Evolutionary conservation across 2,797 vertebrate genomes (phyloP).

Genomic region (Poliocrania exsul): DNA sequence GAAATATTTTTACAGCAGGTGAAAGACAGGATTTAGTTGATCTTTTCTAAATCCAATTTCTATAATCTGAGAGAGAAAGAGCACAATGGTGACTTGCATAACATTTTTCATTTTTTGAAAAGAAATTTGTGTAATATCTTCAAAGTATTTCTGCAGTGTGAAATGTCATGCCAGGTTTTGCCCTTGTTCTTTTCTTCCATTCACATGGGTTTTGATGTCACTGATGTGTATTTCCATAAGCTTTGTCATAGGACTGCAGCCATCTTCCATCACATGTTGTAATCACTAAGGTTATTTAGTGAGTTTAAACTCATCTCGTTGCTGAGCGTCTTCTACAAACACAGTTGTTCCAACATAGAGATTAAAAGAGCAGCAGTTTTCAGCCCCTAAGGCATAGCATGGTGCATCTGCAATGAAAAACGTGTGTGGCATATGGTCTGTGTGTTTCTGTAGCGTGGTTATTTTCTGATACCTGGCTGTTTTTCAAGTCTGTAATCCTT

Average conservation of each 20-base stretch:
- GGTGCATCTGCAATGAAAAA: neutral
- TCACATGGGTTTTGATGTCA: neutral
- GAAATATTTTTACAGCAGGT: neutral
- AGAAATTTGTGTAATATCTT: neutral
- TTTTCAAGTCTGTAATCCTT: neutral
- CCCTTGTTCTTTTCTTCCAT: neutral
- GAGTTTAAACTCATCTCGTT: neutral
- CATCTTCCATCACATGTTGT: neutral
- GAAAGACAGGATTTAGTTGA: neutral
- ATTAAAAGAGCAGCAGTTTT: neutral
- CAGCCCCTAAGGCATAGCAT: neutral
- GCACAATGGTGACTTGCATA: neutral
- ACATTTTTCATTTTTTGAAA: neutral
- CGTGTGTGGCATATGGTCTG: neutral
- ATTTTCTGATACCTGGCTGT: neutral
- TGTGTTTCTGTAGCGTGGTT: neutral
- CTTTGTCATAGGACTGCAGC: neutral
- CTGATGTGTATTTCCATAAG: neutral
- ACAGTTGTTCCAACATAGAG: neutral
- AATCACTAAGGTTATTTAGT: neutral
- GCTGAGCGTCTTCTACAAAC: neutral
- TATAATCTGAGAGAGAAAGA: neutral
- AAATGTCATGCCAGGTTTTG: neutral
- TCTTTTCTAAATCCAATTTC: neutral
- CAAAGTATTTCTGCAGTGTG: neutral